Conservation (phyloP, 2,113 vertebrate species). For the Solenodon paradoxus region DNA sequence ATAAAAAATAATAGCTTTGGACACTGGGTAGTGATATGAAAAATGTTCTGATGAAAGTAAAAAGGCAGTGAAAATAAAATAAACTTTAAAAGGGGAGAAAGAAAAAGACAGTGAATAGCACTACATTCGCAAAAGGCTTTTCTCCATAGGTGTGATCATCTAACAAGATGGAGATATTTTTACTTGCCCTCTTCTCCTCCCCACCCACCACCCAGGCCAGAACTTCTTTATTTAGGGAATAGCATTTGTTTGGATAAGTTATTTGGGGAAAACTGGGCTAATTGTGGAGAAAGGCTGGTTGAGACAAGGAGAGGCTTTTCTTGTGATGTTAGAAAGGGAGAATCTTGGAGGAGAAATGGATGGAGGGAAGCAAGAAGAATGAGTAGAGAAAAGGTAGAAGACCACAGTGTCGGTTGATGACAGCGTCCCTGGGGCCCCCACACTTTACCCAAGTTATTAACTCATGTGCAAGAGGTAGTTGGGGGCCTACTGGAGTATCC, state of each 20-base stretch:
- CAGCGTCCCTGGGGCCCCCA: accelerated
- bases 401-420: background rate
- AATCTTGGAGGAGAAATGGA: background rate
- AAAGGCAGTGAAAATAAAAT: background rate
- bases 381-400: background rate
- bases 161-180: background rate
- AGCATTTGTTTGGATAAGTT: background rate
- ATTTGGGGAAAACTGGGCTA: background rate
- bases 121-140: background rate
- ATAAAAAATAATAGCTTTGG: conserved; percentile 13
- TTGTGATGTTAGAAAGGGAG: background rate
- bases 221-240: background rate
- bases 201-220: too few species aligned
- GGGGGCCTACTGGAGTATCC: accelerated
- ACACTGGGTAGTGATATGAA: background rate
- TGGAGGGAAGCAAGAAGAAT: background rate
- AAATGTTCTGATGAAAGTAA: background rate
- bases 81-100: background rate
- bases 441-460: background rate
- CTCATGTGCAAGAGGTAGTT: accelerated
- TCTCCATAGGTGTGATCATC: background rate
- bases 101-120: background rate
- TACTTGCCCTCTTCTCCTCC: too few species aligned
- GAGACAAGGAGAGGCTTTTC: background rate
- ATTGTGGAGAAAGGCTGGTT: background rate